phyloP scores from a whole-genome alignment of 2,797 vertebrate species.

The Lacerta viridis region DNA sequence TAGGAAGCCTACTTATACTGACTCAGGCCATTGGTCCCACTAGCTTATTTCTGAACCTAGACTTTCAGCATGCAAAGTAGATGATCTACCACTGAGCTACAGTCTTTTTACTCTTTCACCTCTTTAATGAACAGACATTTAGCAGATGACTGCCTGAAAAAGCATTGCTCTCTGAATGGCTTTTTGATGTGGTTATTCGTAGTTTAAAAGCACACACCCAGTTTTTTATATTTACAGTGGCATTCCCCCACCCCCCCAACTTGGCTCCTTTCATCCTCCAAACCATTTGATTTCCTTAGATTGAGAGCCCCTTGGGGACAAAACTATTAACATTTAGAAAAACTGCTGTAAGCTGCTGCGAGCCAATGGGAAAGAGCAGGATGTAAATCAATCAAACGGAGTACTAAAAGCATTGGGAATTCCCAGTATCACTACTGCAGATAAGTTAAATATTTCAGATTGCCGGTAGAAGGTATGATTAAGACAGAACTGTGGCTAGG shows the following conservation, averaged over 20 bases:
- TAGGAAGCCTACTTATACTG: no score
- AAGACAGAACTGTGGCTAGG: neutral
- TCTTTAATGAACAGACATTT: neutral
- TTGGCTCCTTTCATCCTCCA: neutral
- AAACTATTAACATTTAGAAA: neutral
- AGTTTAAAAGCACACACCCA: neutral
- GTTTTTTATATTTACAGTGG: neutral
- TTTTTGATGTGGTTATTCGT: neutral
- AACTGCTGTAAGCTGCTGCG: neutral
- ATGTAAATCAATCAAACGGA: neutral
- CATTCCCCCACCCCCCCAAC: neutral
- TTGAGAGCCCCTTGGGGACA: neutral
- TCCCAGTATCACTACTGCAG: neutral
- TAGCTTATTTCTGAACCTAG: no score
- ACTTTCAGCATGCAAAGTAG: no score
- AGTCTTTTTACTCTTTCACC: neutral
- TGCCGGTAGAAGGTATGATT: neutral
- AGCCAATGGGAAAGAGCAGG: neutral
- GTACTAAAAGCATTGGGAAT: neutral
- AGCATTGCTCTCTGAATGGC: neutral
- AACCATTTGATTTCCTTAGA: constrained; percentile 6
- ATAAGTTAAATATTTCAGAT: constrained; percentile 7
- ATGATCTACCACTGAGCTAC: no score
- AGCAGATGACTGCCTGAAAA: neutral
- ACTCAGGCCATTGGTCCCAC: no score